Conservation (phyloP, 2,797 vertebrate genomes). For the Brotula barbata region DNA sequence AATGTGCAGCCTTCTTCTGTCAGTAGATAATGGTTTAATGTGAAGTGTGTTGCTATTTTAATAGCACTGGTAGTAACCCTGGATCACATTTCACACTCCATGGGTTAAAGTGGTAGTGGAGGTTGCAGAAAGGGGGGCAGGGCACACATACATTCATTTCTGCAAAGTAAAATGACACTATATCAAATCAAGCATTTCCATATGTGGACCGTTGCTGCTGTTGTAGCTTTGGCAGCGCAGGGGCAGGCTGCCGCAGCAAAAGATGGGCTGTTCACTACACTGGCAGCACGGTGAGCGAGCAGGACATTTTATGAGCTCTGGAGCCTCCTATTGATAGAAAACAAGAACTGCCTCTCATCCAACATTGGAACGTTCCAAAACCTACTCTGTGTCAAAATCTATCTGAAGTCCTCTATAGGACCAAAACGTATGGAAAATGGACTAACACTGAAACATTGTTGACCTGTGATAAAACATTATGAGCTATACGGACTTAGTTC, state of each 20-base stretch:
- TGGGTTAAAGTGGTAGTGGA: slow-evolving; percentile 77
- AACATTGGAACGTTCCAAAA: not conserved
- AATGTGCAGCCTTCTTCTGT: slow-evolving; percentile 68
- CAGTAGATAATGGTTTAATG: slow-evolving; percentile 91
- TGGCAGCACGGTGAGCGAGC: slow-evolving; percentile 1
- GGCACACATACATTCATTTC: slow-evolving; percentile 93
- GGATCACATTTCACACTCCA: slow-evolving; percentile 92
- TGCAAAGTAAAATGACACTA: slow-evolving; percentile 99
- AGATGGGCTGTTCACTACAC: slow-evolving; percentile 48
- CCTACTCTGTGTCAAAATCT: not conserved
- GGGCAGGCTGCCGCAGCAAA: slow-evolving; percentile 56
- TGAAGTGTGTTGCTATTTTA: slow-evolving; percentile 85
- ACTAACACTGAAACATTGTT: slow-evolving; percentile 16
- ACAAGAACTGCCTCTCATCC: slow-evolving; percentile 38
- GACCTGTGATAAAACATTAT: slow-evolving; percentile 19
- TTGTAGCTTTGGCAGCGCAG: slow-evolving; percentile 48
- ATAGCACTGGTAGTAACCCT: slow-evolving; percentile 87
- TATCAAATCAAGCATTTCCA: slow-evolving; percentile 99
- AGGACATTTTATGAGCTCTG: slow-evolving; percentile 75
- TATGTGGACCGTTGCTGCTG: slow-evolving; percentile 89
- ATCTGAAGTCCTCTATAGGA: slow-evolving; percentile 3
- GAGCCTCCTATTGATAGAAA: slow-evolving; percentile 87
- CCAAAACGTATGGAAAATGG: slow-evolving; percentile 10
- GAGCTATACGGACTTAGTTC: slow-evolving; percentile 19
- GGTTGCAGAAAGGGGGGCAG: slow-evolving; percentile 43